Evolutionary conservation across 2,888 invertebrate genomes (phyloP).

Genomic region (Sepioteuthis lessoniana): DNA sequence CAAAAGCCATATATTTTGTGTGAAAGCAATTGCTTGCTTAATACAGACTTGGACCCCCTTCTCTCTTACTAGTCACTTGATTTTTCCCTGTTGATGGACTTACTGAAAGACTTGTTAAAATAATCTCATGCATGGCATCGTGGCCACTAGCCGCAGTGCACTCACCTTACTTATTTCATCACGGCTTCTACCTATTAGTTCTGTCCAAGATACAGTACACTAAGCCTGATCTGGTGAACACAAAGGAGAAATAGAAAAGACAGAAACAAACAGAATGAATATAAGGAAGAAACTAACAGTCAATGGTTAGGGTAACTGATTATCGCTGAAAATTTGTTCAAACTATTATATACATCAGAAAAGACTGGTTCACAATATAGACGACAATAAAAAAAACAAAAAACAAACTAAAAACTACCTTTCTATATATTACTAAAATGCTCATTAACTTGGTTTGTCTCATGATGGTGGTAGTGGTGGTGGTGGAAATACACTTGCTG

Average conservation of each 20-base stretch:
- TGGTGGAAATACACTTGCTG: too few species aligned
- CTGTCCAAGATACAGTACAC: not conserved
- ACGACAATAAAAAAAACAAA: too few species aligned
- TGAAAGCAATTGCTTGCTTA: not conserved
- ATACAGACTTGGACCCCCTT: not conserved
- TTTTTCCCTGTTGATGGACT: conserved; percentile 1
- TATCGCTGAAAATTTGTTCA: not conserved
- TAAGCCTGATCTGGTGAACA: not conserved
- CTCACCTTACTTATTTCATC: conserved; percentile 33
- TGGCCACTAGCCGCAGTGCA: not conserved
- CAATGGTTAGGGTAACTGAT: not conserved
- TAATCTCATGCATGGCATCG: conserved; percentile 33
- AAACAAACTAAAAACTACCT: too few species aligned
- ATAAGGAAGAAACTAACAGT: not conserved
- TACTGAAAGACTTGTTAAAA: conserved; percentile 17
- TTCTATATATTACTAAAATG: too few species aligned
- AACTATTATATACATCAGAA: too few species aligned
- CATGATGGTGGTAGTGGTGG: too few species aligned
- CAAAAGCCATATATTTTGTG: conserved; percentile 4
- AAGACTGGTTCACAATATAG: too few species aligned
- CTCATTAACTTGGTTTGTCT: too few species aligned
- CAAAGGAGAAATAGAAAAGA: not conserved
- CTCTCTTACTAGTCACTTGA: conserved; percentile 4
- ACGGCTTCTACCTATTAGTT: not conserved
- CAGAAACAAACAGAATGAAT: not conserved